phyloP scores from a whole-genome alignment of 2,797 vertebrate species.

The Epinephelus coioides region DNA sequence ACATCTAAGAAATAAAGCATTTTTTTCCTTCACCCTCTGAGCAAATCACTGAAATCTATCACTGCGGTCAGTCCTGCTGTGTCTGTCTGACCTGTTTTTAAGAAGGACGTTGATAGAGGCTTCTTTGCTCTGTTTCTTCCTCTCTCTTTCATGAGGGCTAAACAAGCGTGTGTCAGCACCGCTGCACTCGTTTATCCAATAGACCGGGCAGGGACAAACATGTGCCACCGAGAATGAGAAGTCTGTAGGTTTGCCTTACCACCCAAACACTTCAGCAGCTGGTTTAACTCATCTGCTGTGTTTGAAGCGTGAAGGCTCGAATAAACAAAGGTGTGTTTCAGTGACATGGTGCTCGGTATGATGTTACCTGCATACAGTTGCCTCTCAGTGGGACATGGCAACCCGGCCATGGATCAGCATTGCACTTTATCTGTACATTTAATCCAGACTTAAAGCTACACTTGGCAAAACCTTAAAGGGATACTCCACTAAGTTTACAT shows the following conservation, averaged over 20 bases:
- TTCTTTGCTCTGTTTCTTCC: constrained; percentile 1
- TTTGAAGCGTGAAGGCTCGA: constrained; percentile 9
- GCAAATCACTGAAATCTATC: constrained; percentile 41
- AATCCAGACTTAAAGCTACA: neutral
- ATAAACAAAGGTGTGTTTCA: constrained; percentile 14
- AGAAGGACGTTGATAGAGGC: constrained; percentile 16
- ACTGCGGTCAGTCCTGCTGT: constrained; percentile 29
- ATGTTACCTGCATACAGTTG: neutral
- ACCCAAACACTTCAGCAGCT: constrained; percentile 38
- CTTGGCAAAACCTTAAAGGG: no score
- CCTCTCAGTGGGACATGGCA: neutral
- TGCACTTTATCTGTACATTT: neutral
- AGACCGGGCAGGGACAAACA: constrained; percentile 2
- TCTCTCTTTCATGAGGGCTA: constrained; percentile 22
- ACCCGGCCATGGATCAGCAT: neutral
- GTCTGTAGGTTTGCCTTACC: constrained; percentile 8
- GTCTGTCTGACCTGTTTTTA: constrained; percentile 46
- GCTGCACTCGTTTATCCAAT: constrained; percentile 24
- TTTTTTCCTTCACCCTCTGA: constrained; percentile 16
- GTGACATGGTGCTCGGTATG: neutral
- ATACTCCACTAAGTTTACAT: no score
- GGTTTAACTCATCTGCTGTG: constrained; percentile 29
- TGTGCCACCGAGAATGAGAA: constrained; percentile 15
- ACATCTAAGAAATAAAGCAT: constrained; percentile 46
- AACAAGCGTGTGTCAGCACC: constrained; percentile 29